Percentiles rank a stretch among this genome's conserved stretches.
These are phyloP conservation scores for Bubo blakistoni DNA, from an alignment of 2,113 vertebrate genomes.

Conservation along the genomic window DNA sequence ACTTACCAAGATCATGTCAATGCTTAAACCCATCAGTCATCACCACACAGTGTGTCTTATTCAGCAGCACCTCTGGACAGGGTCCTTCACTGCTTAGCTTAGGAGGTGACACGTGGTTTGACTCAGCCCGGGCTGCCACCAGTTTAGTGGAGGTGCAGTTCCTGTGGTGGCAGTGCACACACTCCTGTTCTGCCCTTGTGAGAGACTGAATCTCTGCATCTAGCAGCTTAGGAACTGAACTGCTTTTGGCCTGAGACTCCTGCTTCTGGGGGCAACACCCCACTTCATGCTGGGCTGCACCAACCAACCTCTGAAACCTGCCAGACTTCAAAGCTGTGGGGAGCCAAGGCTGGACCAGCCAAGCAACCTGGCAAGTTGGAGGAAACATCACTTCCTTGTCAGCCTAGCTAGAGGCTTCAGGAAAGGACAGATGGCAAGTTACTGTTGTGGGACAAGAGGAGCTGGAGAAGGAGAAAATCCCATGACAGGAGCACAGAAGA, in stretches of 20 bases:
- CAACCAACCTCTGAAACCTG: not conserved
- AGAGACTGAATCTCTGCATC: not conserved
- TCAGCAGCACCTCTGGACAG: not conserved
- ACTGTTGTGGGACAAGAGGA: not conserved
- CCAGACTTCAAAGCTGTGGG: not conserved
- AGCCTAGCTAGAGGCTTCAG: not conserved
- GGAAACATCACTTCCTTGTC: not conserved
- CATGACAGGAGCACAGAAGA: not conserved
- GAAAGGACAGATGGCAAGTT: not conserved
- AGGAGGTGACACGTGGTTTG: fast-evolving
- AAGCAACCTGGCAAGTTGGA: not conserved
- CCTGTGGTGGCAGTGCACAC: not conserved
- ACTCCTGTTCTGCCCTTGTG: not conserved
- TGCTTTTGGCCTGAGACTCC: not conserved
- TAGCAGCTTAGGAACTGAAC: not conserved
- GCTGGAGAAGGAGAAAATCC: not conserved
- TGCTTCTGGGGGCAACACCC: not conserved
- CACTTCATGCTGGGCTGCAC: not conserved
- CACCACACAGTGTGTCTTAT: not conserved
- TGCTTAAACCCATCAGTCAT: not conserved
- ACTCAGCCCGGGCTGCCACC: not conserved
- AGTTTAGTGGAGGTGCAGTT: not conserved
- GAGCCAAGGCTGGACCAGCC: not conserved
- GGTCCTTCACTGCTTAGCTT: not conserved
- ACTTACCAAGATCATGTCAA: not conserved